Base-by-base conservation (phyloP, 1,140 invertebrate species). In the Platyura marginata region DNA sequence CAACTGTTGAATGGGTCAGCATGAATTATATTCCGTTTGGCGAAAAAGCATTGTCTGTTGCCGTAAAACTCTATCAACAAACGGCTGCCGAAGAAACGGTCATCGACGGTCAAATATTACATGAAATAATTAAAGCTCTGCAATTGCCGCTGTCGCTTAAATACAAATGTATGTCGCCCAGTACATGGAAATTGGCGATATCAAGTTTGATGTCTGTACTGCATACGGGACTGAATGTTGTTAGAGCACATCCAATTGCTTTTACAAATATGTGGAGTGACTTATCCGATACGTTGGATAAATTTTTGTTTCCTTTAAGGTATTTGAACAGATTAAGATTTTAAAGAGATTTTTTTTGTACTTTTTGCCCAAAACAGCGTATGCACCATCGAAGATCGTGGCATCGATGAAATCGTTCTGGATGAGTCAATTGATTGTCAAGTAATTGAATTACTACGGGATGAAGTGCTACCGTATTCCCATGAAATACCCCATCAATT, bases 21-120 rank as follows among this genome's bases (percentile, higher is more conserved):
- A 79, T 84, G 75, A 87, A 86, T 61, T 88, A 83, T 56, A 81
- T 88, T 49, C 83, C 85, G 36, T 91, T 90, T 64, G 84, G 86
- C 47, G 85, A 90, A 56, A 79, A 81, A 57, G 75, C 84, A 11
- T 65, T 93, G 19, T 73, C 74, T 18, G 80, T 90, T 68, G 77
- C 81, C 33, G 80, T 89, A 2, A 77, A 72, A 53, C 61, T 93
- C 23, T 94, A 93, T 63, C 72, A 81, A 53, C 76, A 77, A 52
- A 86, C 83, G 19, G 84, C 85, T 5, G 69, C 70, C 16, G 76
- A 83, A 58, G 60, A 68, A 41, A 65, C 75, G 46, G 79, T 87
- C 8, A 79, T 88, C 40, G 72, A 86, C 50, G 73, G 76, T 35
- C 71, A 77, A 48, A 75, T 89, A 33, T 56, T 90, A 29, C 74